Base-by-base conservation (phyloP, 2,797 vertebrate genomes). In the Margarornis squamiger region DNA sequence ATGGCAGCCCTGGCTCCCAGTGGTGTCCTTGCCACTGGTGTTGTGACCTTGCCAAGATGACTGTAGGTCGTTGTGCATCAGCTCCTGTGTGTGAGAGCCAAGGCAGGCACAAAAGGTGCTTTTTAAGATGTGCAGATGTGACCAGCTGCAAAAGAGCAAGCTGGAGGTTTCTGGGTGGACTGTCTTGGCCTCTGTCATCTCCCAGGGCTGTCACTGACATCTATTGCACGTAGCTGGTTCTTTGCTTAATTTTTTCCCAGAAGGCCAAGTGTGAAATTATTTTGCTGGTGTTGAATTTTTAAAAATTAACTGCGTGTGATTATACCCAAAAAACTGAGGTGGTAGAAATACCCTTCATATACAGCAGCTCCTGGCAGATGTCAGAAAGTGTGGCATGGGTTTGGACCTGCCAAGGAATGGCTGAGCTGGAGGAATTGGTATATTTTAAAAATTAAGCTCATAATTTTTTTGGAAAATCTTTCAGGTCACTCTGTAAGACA, bases 31-130 rank as follows among this genome's bases (percentile, higher is more conserved):
- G 62, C 29, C 34, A 5, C 41, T 39, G 57, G 24, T 43, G 18
- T 10, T 0, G 11, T 81, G 63, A 36, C 71, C 78, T 86, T 6
- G 4, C n/a, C 75, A 18, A 27, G 70, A 21, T 45, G 34, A 16
- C 10, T 0, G 0, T 10, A 14, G 0, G 4, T 57, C 72, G 74
- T 48, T 12, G 26, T 9, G 38, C 45, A 16, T n/a, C 57, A 65
- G 9, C 23, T 38, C 21, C 61, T 61, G 26, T 36, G n/a, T 39
- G 24, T 38, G 26, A 6, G 43, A 43, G 39, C 29, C 2, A 24
- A 7, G 29, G 63, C 48, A 51, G 32, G 19, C 22, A 68, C 32
- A 10, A 55, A 41, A 39, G 29, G 7, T 32, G 59, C 24, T 57
- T 57, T 67, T 30, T 29, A 15, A 49, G 41, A 22, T 27, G 43